Base-by-base conservation (phyloP, 2,113 vertebrate genomes). In the Phaetusa simplex region DNA sequence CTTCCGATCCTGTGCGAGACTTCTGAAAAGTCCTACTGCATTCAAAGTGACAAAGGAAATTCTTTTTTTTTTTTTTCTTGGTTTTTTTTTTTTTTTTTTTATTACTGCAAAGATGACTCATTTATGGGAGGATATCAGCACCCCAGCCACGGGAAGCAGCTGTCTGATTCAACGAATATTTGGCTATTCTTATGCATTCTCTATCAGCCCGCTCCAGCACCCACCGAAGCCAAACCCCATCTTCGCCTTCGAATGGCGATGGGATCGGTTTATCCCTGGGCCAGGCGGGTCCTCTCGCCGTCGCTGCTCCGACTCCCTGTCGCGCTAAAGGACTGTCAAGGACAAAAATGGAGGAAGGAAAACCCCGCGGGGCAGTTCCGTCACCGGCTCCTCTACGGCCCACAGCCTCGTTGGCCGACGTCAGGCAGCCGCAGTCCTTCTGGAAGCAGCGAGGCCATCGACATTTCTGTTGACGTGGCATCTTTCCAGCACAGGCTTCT, bases 51-150 rank as follows among this genome's bases (percentile, higher is more conserved):
- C 89, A 95, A 91, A 74, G 29, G 13, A 47, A 82, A 81, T 64
- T 27, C 36, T 70, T 50, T n/a, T 66, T 64, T 86, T 86, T 74
- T 64, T 86, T 86, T 74, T 45, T n/a, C n/a, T n/a, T n/a, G n/a
- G n/a, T n/a, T 45, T 45, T 2, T 45, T 40, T 9, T 40, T 40
- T 45, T 73, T 38, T 50, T n/a, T 66, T 65, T 84, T 86, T 67
- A 61, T 76, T 71, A 29, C 91, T 95, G 85, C 90, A 93, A 86
- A 82, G 78, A 65, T 88, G 85, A 94, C 59, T 97, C 95, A 94
- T 79, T 83, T 77, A 47, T 14, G 45, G 50, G 74, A 94, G 55
- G 66, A 23, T 52, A 88, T 52, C 74, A 69, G 40, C 67, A 78
- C 86, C 64, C 29, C 52, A 26, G 19, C 38, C 64, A 53, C n/a